Conservation (phyloP, 2,113 vertebrate species). For the Labeo rohita region DNA sequence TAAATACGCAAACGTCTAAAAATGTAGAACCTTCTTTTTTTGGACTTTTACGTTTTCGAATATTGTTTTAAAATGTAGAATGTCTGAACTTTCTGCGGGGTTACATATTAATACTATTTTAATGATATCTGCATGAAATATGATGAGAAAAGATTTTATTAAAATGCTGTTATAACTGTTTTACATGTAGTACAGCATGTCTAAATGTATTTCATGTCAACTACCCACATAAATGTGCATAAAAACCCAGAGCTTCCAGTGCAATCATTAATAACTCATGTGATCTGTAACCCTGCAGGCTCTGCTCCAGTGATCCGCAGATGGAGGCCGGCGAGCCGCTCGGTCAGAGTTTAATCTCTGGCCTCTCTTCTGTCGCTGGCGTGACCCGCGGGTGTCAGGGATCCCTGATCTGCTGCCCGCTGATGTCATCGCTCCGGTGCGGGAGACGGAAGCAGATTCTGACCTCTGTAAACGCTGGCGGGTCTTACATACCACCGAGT, state of each 20-base stretch:
- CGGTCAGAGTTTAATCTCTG: slow-evolving; percentile 46
- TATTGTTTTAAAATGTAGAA: neutral
- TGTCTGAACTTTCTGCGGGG: neutral
- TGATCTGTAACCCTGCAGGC: neutral
- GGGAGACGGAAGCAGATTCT: slow-evolving; percentile 32
- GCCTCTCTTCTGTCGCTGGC: slow-evolving; percentile 32
- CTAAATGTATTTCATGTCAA: neutral
- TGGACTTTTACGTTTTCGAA: no score
- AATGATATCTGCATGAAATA: neutral
- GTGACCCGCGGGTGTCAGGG: neutral
- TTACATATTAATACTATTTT: neutral
- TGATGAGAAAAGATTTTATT: neutral
- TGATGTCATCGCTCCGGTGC: slow-evolving; percentile 46
- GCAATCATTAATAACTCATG: neutral
- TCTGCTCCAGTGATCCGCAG: slow-evolving; percentile 50
- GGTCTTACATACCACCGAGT: no score
- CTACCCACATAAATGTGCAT: neutral
- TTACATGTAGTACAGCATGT: neutral
- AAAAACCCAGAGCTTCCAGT: neutral
- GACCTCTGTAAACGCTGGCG: neutral
- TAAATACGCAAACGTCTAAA: neutral
- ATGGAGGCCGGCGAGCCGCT: slow-evolving; percentile 56
- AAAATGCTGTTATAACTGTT: neutral
- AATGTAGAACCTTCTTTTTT: no score
- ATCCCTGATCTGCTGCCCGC: slow-evolving; percentile 15